Evolutionary conservation across 2,797 vertebrate species (phyloP), one percentile per base, ranked within the genome.

Genomic region (Pseudomugil tenellus): DNA sequence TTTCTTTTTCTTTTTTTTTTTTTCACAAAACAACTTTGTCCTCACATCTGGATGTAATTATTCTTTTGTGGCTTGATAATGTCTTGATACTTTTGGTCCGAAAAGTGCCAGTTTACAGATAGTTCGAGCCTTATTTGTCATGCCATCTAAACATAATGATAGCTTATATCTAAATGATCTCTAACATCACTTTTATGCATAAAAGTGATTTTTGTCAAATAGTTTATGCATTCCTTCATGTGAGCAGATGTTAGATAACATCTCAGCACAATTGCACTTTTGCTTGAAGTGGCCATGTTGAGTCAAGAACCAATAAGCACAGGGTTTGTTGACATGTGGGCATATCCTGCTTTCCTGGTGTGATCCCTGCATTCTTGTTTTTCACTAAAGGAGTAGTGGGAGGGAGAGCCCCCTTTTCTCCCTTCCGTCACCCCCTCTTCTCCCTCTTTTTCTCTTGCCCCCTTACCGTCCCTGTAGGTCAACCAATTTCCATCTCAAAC

Each of bases 401-500:
- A 25, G 41, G 31, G 46, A 26, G 61, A 70, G 71, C 59, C 71
- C 70, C 56, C 79, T 72, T 88, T 86, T 79, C 89, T 84, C 59
- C 83, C 85, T 85, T 84, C 79, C 61, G n/a, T 77, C 70, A 80
- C 80, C 70, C 63, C 3, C 48, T 3, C 54, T 72, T 69, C 63
- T 80, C 84, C 77, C 76, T 75, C 72, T 76, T 79, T 72, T 76
- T 81, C 70, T 79, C 80, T 69, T 86, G 85, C 87, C 89, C 89
- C 86, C 41, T 84, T 84, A 84, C 92, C 84, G 92, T 91, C 71
- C 92, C 92, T 92, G 85, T 89, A 84, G 92, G 93, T 94, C 92
- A 92, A 93, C 86, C 89, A 92, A 92, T 93, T 92, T 94, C 94
- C 91, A 92, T 94, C 92, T 93, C 92, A 93, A 94, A 94, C 95